Percentiles rank a stretch among this genome's conserved stretches.
phyloP scores from a whole-genome alignment of 2,797 vertebrate genomes.

The Tragelaphus eurycerus region DNA sequence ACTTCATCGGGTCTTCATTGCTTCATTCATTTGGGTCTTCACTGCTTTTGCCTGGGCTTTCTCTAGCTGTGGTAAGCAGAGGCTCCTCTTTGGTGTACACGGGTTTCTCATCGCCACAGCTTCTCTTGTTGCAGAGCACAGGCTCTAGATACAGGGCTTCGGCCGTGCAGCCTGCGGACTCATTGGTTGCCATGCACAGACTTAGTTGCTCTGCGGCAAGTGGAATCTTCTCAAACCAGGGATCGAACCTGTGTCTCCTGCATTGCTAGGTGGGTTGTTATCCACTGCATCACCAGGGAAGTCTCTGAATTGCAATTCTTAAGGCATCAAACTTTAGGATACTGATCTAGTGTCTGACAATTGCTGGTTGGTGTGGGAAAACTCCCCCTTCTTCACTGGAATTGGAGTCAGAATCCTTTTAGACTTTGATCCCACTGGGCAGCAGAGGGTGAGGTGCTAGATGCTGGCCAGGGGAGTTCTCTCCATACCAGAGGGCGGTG shows the following conservation, averaged over 20 bases:
- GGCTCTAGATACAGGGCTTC: neutral
- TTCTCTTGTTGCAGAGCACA: neutral
- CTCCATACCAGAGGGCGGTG: neutral
- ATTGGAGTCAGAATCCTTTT: neutral
- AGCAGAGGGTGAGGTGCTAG: neutral
- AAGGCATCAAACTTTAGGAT: neutral
- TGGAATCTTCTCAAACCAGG: neutral
- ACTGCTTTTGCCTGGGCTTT: neutral
- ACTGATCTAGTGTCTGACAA: neutral
- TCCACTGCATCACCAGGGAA: neutral
- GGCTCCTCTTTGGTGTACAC: neutral
- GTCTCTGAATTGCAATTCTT: neutral
- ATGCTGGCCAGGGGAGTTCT: neutral
- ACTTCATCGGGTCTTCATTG: neutral
- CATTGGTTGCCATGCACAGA: neutral
- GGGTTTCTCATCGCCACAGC: neutral
- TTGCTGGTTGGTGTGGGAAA: neutral
- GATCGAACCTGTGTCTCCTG: neutral
- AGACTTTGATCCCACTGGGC: neutral
- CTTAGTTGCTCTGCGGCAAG: neutral
- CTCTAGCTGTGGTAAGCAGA: neutral
- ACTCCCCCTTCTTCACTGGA: neutral
- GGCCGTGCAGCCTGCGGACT: accelerated
- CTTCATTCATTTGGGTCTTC: neutral
- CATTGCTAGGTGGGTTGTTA: neutral